Evolutionary conservation across 2,888 invertebrate genomes (phyloP).

Genomic region (Caenorhabditis sp.): DNA sequence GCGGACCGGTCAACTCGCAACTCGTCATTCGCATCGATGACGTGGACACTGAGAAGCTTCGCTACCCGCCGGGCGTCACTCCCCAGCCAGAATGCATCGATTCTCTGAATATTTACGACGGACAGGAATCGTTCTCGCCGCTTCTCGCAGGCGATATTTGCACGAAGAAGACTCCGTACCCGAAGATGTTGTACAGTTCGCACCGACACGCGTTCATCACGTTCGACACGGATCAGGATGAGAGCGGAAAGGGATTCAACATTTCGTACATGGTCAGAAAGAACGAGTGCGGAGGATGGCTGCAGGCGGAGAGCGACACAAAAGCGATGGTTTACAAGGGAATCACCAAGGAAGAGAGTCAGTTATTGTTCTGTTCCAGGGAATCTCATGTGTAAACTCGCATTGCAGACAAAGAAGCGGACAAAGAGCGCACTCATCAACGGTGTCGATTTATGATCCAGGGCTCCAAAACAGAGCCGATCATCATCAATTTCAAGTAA

Average conservation of each 20-base stretch:
- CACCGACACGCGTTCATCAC: slow-evolving; percentile 68
- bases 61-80: slow-evolving; percentile 46
- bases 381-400: neutral
- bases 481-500: slow-evolving; percentile 66
- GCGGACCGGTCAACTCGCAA: slow-evolving; percentile 49
- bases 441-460: slow-evolving; percentile 74
- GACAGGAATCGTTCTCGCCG: slow-evolving; percentile 70
- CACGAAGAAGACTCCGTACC: slow-evolving; percentile 11
- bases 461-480: slow-evolving; percentile 63
- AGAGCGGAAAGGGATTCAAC: slow-evolving; percentile 70
- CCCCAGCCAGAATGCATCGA: slow-evolving; percentile 57
- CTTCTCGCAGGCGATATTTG: slow-evolving; percentile 65
- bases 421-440: slow-evolving; percentile 42
- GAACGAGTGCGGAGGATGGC: slow-evolving; percentile 69
- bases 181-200: slow-evolving; percentile 43
- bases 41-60: slow-evolving; percentile 58
- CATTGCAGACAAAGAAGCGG: slow-evolving; percentile 31
- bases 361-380: neutral
- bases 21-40: slow-evolving; percentile 50
- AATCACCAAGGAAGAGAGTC: slow-evolving; percentile 41
- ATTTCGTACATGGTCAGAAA: slow-evolving; percentile 57
- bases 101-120: slow-evolving; percentile 71
- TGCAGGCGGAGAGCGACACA: slow-evolving; percentile 45
- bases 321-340: slow-evolving; percentile 41
- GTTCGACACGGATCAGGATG: slow-evolving; percentile 71